These are phyloP conservation scores for Merodon equestris DNA, from an alignment of 2,888 invertebrate species.

Conservation along the genomic window DNA sequence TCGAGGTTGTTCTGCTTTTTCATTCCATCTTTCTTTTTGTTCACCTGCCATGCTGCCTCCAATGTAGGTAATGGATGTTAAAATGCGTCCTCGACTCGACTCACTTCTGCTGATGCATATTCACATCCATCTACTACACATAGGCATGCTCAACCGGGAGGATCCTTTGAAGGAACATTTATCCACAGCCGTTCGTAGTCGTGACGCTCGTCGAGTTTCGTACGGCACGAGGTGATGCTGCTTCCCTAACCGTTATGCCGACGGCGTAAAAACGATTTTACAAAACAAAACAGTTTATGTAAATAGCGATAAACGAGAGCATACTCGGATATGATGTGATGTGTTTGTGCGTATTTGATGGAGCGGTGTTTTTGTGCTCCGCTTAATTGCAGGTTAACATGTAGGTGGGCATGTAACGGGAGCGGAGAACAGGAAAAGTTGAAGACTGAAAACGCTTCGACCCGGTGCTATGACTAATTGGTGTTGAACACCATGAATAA, in stretches of 20 bases:
- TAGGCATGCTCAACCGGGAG: conserved; percentile 29
- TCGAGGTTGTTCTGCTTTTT: conserved; percentile 22
- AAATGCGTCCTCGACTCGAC: conserved; percentile 63
- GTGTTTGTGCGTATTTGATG: conserved; percentile 34
- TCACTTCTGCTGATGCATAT: conserved; percentile 14
- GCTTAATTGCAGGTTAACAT: conserved; percentile 60
- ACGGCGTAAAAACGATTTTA: conserved; percentile 21
- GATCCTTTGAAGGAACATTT: conserved; percentile 50
- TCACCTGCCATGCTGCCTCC: conserved; percentile 1
- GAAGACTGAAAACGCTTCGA: conserved; percentile 30
- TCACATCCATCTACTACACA: conserved; percentile 33
- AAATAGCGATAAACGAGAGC: conserved; percentile 61
- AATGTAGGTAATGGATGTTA: conserved; percentile 51
- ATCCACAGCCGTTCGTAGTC: too few species aligned
- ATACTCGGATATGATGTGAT: neutral
- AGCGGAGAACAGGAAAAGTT: conserved; percentile 8
- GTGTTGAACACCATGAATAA: conserved; percentile 37
- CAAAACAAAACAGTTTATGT: conserved; percentile 60
- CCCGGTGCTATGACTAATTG: conserved; percentile 58
- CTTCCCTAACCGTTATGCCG: neutral
- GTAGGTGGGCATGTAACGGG: too few species aligned
- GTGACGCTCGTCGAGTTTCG: conserved; percentile 23
- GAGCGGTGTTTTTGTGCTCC: conserved; percentile 44
- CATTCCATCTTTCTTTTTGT: too few species aligned
- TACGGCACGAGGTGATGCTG: conserved; percentile 8